A percentile compares a stretch with the other conserved stretches of the same genome.
These are phyloP conservation scores for Adineta ricciae DNA, from an alignment of 2,888 invertebrate species.

Conservation along the genomic window DNA sequence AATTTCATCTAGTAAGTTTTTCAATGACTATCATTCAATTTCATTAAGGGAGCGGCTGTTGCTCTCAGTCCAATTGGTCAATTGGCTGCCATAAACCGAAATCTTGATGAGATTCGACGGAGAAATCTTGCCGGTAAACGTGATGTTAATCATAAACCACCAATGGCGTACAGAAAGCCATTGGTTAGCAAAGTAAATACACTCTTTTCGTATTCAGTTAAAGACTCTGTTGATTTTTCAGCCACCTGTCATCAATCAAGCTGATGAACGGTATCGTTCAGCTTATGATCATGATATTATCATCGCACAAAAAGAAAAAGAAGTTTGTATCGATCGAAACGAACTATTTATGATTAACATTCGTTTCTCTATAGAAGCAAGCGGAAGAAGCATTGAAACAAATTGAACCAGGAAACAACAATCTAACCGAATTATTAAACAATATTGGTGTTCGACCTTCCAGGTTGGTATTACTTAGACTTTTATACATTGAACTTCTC, in stretches of 20 bases:
- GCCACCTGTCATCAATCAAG: background rate
- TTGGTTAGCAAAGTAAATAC: background rate
- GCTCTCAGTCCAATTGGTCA: background rate
- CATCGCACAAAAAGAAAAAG: background rate
- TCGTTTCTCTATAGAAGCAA: background rate
- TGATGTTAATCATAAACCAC: background rate
- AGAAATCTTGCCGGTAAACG: background rate
- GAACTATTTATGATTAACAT: background rate
- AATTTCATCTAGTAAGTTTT: background rate
- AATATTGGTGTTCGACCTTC: background rate
- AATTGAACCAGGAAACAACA: background rate
- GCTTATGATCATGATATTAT: background rate
- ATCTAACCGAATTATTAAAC: background rate
- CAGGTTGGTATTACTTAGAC: background rate
- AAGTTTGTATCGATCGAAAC: background rate
- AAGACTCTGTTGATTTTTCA: background rate
- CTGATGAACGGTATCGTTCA: constrained; percentile 15
- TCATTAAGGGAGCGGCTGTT: background rate
- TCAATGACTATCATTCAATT: background rate
- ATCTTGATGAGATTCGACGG: background rate
- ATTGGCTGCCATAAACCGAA: background rate
- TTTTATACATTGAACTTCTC: background rate
- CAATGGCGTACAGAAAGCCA: background rate
- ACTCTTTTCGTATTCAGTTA: background rate
- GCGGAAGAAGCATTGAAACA: background rate